A percentile compares a stretch with the other conserved stretches of the same genome.
Evolutionary conservation across 2,888 invertebrate species (phyloP).

Genomic region (Melieria crassipennis): DNA sequence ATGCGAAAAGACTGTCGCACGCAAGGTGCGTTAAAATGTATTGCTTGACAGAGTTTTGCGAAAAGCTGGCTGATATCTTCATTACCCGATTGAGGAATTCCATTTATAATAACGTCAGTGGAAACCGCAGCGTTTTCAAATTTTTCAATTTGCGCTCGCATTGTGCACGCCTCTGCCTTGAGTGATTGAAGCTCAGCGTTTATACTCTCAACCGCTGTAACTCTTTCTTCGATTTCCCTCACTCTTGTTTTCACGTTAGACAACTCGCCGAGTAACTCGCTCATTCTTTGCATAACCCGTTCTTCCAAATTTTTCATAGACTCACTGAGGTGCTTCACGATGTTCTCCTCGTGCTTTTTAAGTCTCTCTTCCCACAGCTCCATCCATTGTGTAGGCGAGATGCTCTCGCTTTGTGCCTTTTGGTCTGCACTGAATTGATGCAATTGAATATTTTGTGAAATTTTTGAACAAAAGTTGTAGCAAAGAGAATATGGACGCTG

Average conservation of each 20-base stretch:
- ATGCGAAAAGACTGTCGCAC: background rate
- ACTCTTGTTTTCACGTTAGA: background rate
- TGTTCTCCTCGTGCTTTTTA: too few species aligned
- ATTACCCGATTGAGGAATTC: background rate
- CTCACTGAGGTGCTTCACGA: too few species aligned
- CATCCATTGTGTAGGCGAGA: too few species aligned
- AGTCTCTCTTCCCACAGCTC: too few species aligned
- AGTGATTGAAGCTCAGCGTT: background rate
- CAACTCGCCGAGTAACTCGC: background rate
- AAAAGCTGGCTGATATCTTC: slow-evolving; percentile 4
- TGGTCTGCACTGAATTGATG: too few species aligned
- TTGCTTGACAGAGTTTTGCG: background rate
- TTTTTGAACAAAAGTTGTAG: too few species aligned
- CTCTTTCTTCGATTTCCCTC: background rate
- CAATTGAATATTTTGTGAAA: too few species aligned
- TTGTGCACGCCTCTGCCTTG: background rate
- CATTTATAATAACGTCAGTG: slow-evolving; percentile 8
- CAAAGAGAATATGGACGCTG: too few species aligned
- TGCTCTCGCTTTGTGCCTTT: too few species aligned
- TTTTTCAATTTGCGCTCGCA: background rate
- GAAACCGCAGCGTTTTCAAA: background rate
- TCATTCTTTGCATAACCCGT: background rate
- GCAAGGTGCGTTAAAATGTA: background rate
- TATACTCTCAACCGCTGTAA: slow-evolving; percentile 4
- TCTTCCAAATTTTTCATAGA: too few species aligned